A percentile compares a stretch with the other conserved stretches of the same genome.
These are phyloP conservation scores for Rhagoletis zephyria DNA, from an alignment of 1,140 invertebrate genomes.

Conservation along the genomic window DNA sequence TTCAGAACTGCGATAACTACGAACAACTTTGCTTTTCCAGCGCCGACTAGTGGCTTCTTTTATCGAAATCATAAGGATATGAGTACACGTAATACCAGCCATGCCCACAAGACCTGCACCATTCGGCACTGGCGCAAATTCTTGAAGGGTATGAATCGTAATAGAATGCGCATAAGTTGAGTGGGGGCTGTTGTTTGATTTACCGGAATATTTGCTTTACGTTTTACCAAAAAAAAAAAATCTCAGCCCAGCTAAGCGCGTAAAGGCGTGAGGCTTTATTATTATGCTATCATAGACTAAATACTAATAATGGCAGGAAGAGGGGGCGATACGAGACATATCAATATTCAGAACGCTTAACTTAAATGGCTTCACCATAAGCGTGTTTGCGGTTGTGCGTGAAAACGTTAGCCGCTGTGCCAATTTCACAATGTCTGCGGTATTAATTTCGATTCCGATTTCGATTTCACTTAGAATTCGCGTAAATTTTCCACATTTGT, in stretches of 20 bases:
- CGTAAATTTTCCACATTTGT: not conserved
- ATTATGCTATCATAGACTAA: not conserved
- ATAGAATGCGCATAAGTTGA: not conserved
- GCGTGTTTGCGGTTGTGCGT: not conserved
- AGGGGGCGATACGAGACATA: not conserved
- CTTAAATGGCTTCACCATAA: not conserved
- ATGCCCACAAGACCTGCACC: too few species aligned
- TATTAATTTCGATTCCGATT: conserved; percentile 21
- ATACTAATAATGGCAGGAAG: not conserved
- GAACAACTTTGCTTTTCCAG: too few species aligned
- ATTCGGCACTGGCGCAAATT: too few species aligned
- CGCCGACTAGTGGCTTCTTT: too few species aligned
- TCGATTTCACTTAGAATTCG: conserved; percentile 37
- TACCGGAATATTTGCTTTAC: not conserved
- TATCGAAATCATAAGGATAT: too few species aligned
- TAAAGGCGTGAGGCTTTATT: not conserved
- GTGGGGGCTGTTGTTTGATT: not conserved
- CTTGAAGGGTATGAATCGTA: too few species aligned
- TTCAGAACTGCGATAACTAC: too few species aligned
- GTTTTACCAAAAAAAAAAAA: not conserved
- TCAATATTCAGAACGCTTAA: conserved; percentile 28
- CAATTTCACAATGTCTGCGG: not conserved
- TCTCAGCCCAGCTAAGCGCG: not conserved
- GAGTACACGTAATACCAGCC: not conserved
- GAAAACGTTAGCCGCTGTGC: not conserved